These are phyloP conservation scores for Ashinkailepas kermadecensis DNA, from an alignment of 2,888 invertebrate species.

Conservation along the genomic window DNA sequence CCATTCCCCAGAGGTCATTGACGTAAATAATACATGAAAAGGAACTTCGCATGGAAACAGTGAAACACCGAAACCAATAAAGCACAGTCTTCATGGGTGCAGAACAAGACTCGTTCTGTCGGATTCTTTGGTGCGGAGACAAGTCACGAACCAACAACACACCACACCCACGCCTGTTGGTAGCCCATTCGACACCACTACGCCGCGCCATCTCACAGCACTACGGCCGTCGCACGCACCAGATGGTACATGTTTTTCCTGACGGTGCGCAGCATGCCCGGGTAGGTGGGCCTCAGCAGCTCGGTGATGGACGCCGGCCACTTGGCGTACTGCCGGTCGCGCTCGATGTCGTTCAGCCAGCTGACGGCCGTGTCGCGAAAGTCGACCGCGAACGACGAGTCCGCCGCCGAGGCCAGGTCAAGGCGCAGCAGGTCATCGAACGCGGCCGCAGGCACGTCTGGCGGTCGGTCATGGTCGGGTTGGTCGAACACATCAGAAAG, in stretches of 20 bases:
- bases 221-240: conserved; percentile 36
- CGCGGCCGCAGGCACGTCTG: conserved; percentile 31
- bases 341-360: conserved; percentile 93
- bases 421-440: conserved; percentile 32
- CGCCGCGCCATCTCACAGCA: too few species aligned
- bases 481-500: not conserved
- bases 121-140: too few species aligned
- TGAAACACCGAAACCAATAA: too few species aligned
- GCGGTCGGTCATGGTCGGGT: not conserved
- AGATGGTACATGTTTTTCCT: conserved; percentile 62
- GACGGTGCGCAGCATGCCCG: conserved; percentile 89
- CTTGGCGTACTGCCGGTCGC: conserved; percentile 72
- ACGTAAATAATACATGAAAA: too few species aligned
- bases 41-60: too few species aligned
- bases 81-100: too few species aligned
- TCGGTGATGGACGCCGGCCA: conserved; percentile 89
- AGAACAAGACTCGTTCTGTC: too few species aligned
- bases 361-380: conserved; percentile 85
- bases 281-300: conserved; percentile 89
- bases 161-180: too few species aligned
- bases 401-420: conserved; percentile 37
- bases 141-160: too few species aligned
- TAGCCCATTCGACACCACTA: too few species aligned
- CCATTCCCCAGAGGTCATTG: too few species aligned
- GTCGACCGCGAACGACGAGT: conserved; percentile 73